Evolutionary conservation across 2,888 invertebrate genomes (phyloP).

Genomic region (Cerastis rubricosa): DNA sequence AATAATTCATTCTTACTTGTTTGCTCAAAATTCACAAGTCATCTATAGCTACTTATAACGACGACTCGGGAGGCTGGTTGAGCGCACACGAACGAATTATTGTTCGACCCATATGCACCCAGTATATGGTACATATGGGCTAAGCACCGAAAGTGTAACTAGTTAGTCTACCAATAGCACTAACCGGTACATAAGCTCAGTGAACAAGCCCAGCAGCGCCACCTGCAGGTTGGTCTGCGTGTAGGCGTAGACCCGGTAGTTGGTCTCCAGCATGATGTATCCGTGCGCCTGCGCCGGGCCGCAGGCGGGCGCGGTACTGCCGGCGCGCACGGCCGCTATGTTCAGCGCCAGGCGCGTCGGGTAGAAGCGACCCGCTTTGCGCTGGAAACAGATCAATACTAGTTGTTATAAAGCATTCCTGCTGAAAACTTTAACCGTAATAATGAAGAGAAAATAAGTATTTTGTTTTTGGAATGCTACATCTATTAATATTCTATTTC

Average conservation of each 20-base stretch:
- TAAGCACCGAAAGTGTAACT: too few species aligned
- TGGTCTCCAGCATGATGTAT: constrained; percentile 98
- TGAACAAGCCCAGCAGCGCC: constrained; percentile 97
- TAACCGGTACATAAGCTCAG: constrained; percentile 95
- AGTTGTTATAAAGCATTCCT: not conserved
- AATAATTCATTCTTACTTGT: too few species aligned
- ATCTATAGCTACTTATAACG: too few species aligned
- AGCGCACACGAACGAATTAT: too few species aligned
- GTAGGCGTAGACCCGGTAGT: constrained; percentile 98
- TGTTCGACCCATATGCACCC: too few species aligned
- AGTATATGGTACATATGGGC: too few species aligned
- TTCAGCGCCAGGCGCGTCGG: constrained; percentile 98
- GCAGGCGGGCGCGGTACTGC: constrained; percentile 77
- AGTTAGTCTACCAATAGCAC: not conserved
- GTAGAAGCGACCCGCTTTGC: constrained; percentile 98
- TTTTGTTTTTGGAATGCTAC: not conserved
- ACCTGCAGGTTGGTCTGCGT: constrained; percentile 98
- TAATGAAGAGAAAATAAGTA: not conserved
- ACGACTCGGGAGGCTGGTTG: too few species aligned
- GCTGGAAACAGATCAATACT: constrained; percentile 82
- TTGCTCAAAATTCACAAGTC: too few species aligned
- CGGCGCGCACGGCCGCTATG: constrained; percentile 91
- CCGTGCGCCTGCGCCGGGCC: constrained; percentile 81
- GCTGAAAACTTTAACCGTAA: not conserved
- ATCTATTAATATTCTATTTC: not conserved